Evolutionary conservation across 2,888 invertebrate genomes (phyloP), one percentile per base, ranked within the genome.

Genomic region (Pachydiplax longipennis): DNA sequence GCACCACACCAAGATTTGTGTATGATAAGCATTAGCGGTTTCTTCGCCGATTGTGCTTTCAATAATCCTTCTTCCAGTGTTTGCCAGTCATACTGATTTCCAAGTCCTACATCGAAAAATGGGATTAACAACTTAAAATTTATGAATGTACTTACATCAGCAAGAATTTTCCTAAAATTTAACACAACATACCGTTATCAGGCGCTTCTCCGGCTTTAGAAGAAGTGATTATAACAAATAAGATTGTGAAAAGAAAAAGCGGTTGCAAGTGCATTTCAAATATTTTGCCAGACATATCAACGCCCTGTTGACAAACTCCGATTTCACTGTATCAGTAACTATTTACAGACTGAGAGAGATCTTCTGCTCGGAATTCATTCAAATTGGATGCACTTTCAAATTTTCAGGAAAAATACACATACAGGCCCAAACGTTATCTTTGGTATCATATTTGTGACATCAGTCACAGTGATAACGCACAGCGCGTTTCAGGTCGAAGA

Each of bases 1-100:
- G 96, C 95, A 2, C 95, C 94, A 93, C 96, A 96, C 95, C 96
- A 96, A 0, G 95, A 94, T 93, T 96, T 96, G 93, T 96, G 96
- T 58, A 96, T 95, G 2, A 96, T 94, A 0, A 96, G 93, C 95
- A 96, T 96, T 80, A 96, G 93, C 0, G 96, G 96, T 92, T 96
- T 96, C 2, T 92, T 83, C 37, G 22, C 15, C 12, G 37, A 81
- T 25, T 83, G 73, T 4, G 91, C 83, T 83, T 91, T 37, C 22
- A 81, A n/a, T 18, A 83, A 40, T 15, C 91, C 91, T 31, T 83
- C 91, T 48, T 81, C 82, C 61, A 91, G 73, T 1, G 82, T 37
- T 6, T 48, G 44, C 91, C 91, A 91, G 2, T 83, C 40, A 31
- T 91, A 91, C 37, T 91, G 65, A 35, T 25, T 83, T 31, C 91